Evolutionary conservation across 2,888 invertebrate species (phyloP), one percentile per base, ranked within the genome.

Genomic region (Phymatocera aterrima): DNA sequence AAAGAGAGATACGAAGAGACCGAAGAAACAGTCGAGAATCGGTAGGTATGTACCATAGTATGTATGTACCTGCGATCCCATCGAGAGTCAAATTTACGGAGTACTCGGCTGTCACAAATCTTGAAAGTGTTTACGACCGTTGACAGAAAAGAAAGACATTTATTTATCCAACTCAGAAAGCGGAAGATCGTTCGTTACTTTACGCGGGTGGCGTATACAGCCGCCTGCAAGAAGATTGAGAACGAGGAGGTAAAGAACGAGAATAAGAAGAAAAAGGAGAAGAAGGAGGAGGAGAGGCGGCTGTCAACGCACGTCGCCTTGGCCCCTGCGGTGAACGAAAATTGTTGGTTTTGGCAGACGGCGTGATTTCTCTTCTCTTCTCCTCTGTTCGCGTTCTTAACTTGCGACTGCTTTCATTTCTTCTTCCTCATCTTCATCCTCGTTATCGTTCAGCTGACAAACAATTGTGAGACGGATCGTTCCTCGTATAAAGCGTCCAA

Each of bases 311-410:
- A 34, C 48, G 31, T 46, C 31, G 54, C 72, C 61, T 64, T 64
- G 24, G 54, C 72, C 31, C 54, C 18, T n/a, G n/a, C 51, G 57
- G 54, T 57, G 24, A 37, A 40, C 57, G 75, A 75, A 31, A 75
- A 57, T 75, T 75, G 75, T 75, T 57, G 54, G 31, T 60, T 37
- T 75, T 75, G 75, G 75, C 75, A 75, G 37, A 75, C 43, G 75
- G 34, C 57, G 34, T 51, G 48, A 72, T 34, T 51, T 51, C 34
- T 40, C 68, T 46, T 43, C 57, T 57, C n/a, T n/a, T n/a, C n/a
- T n/a, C n/a, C 24, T 54, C 54, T 18, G 8, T 18, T 28, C 8
- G 12, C n/a, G 51, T 70, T 46, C 70, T 48, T 31, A 28, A 31
- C 28, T n/a, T n/a, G n/a, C n/a, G n/a, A n/a, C 8, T 15, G 70